These are phyloP conservation scores for Caenorhabditis briggsae DNA, from an alignment of 1,140 invertebrate species.

Conservation along the genomic window DNA sequence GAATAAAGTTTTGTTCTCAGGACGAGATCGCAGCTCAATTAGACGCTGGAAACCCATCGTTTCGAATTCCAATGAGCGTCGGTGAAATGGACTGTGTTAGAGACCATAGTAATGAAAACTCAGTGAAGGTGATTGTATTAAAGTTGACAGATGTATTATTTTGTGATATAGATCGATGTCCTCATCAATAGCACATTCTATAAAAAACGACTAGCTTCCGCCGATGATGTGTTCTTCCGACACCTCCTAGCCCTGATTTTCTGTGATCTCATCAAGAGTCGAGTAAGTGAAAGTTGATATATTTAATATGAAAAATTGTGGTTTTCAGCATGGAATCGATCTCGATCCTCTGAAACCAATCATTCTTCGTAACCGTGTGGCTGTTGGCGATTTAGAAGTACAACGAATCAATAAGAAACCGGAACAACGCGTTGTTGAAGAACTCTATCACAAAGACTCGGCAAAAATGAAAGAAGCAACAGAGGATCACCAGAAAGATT, in stretches of 20 bases:
- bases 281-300: background rate
- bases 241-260: conserved; percentile 33
- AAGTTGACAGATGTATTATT: background rate
- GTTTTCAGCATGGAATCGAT: conserved; percentile 32
- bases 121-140: background rate
- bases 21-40: conserved; percentile 47
- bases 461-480: background rate
- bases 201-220: conserved; percentile 36
- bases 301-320: background rate
- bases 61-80: conserved; percentile 44
- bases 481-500: background rate
- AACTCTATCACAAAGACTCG: conserved; percentile 1
- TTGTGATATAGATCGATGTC: conserved; percentile 40
- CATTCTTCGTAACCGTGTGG: conserved; percentile 12
- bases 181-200: conserved; percentile 53
- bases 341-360: conserved; percentile 31
- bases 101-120: conserved; percentile 21
- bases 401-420: conserved; percentile 38
- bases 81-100: conserved; percentile 41
- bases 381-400: conserved; percentile 8
- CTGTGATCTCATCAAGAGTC: conserved; percentile 17
- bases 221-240: conserved; percentile 33
- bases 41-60: background rate
- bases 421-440: conserved; percentile 30
- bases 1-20: background rate